Evolutionary conservation across 2,888 invertebrate genomes (phyloP).

Genomic region (Conistra vaccinii): DNA sequence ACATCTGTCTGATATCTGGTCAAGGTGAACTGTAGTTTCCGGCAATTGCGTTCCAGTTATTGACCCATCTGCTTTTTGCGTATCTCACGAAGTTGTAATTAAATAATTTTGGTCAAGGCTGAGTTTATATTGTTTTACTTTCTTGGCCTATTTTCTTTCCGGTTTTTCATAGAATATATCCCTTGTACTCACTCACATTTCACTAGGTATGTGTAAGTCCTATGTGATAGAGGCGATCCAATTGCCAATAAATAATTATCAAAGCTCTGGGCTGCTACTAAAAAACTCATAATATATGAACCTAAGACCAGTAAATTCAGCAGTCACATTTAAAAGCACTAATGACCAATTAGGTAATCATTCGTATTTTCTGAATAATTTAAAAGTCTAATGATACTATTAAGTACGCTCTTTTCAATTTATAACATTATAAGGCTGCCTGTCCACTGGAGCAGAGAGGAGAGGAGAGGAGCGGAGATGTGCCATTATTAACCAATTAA

Average conservation of each 20-base stretch:
- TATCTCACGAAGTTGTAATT: slow-evolving; percentile 44
- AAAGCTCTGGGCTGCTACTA: not conserved
- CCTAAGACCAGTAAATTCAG: not conserved
- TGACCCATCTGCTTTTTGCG: slow-evolving; percentile 55
- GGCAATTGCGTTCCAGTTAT: slow-evolving; percentile 44
- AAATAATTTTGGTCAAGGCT: slow-evolving; percentile 30
- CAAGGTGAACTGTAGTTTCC: slow-evolving; percentile 45
- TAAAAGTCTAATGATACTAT: accelerated
- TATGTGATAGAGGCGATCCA: too few relatives aligned
- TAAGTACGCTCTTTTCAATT: not conserved
- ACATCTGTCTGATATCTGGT: slow-evolving; percentile 4
- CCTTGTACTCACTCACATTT: not conserved
- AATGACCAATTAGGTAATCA: not conserved
- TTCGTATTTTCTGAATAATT: not conserved
- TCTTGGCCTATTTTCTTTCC: not conserved
- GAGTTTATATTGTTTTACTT: slow-evolving; percentile 2
- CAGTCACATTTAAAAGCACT: not conserved
- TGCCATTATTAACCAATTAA: too few relatives aligned
- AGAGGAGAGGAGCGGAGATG: too few relatives aligned
- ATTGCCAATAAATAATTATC: too few relatives aligned
- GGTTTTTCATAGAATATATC: not conserved
- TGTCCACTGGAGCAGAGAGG: too few relatives aligned
- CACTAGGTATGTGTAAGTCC: too few relatives aligned
- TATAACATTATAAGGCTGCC: too few relatives aligned
- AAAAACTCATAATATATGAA: too few relatives aligned